These are phyloP conservation scores for Crax fasciolata DNA, from an alignment of 2,797 vertebrate genomes.

Conservation along the genomic window DNA sequence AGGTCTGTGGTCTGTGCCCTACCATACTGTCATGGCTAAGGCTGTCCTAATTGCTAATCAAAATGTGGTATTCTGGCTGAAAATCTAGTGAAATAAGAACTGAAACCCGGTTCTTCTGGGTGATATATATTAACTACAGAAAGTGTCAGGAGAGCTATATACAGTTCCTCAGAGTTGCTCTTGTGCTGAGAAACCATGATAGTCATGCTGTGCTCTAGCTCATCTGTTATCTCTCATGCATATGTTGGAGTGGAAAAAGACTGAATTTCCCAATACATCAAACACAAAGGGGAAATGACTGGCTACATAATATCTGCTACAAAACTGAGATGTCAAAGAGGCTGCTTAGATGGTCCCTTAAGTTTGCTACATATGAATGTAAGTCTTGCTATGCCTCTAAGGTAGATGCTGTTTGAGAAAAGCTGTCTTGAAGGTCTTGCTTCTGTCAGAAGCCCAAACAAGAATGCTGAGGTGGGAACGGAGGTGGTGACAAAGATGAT, in stretches of 20 bases:
- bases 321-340: not conserved
- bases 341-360: not conserved
- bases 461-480: not conserved
- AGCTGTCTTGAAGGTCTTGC: not conserved
- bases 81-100: not conserved
- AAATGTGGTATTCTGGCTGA: not conserved
- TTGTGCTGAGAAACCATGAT: not conserved
- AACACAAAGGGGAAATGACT: not conserved
- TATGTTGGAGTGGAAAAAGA: not conserved
- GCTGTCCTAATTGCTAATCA: not conserved
- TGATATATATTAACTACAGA: accelerated
- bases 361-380: not conserved
- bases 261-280: not conserved
- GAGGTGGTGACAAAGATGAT: not conserved
- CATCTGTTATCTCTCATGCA: not conserved
- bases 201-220: not conserved
- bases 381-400: not conserved
- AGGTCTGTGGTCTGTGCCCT: constrained; percentile 13
- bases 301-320: not conserved
- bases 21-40: not conserved
- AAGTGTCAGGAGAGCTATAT: not conserved
- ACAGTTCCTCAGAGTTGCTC: not conserved
- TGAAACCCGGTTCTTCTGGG: not conserved
- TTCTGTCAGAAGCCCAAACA: not conserved
- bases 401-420: not conserved